Conservation (phyloP, 2,888 invertebrate genomes). For the Chromoteleia sp. region DNA sequence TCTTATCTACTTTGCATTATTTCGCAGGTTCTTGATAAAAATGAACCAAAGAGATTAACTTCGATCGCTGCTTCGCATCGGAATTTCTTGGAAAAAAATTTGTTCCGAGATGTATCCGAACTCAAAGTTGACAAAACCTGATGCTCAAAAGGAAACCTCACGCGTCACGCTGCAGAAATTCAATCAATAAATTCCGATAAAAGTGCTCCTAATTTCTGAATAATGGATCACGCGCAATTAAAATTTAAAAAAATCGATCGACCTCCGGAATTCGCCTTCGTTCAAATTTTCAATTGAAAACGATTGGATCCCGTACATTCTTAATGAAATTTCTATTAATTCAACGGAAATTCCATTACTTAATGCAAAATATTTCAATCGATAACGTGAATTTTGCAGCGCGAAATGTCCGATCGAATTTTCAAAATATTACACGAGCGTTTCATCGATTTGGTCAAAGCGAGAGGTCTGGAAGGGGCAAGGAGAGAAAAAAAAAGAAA, state of each 20-base stretch:
- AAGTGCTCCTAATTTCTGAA: conserved; percentile 22
- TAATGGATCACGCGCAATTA: conserved; percentile 32
- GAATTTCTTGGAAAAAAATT: too few relatives aligned
- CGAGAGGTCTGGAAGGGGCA: neutral
- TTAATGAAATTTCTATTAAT: conserved; percentile 37
- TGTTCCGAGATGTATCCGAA: neutral
- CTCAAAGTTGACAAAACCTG: neutral
- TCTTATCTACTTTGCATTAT: too few relatives aligned
- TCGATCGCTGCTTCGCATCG: too few relatives aligned
- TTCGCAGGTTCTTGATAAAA: too few relatives aligned
- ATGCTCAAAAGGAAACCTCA: neutral
- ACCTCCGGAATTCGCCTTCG: neutral
- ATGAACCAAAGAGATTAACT: too few relatives aligned
- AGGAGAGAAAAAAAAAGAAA: neutral
- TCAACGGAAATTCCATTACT: conserved; percentile 36
- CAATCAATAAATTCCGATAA: conserved; percentile 39
- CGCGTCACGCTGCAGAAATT: conserved; percentile 14
- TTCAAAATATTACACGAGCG: conserved; percentile 27
- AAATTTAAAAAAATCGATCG: conserved; percentile 25
- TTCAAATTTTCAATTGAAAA: conserved; percentile 48
- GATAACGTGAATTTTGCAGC: conserved; percentile 10
- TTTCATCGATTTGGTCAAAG: neutral
- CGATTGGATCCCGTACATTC: conserved; percentile 17
- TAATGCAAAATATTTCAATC: conserved; percentile 45
- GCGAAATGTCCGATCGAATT: conserved; percentile 13